These are phyloP conservation scores for Esox niger DNA, from an alignment of 2,113 vertebrate genomes.

Conservation along the genomic window DNA sequence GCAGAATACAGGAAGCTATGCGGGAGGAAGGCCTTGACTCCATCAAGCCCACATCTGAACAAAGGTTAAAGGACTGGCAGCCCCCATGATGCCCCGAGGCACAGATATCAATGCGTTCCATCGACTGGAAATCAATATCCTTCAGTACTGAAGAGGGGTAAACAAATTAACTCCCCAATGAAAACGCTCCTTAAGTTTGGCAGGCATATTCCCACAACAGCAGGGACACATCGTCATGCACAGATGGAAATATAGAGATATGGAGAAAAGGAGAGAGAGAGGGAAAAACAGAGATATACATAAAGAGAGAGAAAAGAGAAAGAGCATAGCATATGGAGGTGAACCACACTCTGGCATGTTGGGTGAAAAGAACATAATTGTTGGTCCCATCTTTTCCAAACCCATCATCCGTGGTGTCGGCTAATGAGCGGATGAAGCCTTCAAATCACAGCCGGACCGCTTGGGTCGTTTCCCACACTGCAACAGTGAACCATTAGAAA, in stretches of 20 bases:
- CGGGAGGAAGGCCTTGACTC: too few relatives aligned
- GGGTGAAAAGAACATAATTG: conserved; percentile 67
- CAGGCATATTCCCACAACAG: conserved; percentile 35
- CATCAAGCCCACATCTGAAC: too few relatives aligned
- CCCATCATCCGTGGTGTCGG: conserved; percentile 35
- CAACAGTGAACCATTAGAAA: conserved; percentile 50
- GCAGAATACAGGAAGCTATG: too few relatives aligned
- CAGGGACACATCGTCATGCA: conserved; percentile 12
- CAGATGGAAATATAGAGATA: too few relatives aligned
- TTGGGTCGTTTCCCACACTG: conserved; percentile 23
- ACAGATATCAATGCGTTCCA: conserved; percentile 40
- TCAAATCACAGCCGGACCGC: too few relatives aligned
- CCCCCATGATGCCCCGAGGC: conserved; percentile 24
- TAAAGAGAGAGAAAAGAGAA: too few relatives aligned
- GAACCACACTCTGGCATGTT: conserved; percentile 41
- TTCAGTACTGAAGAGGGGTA: conserved; percentile 11
- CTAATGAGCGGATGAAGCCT: too few relatives aligned
- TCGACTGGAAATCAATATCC: conserved; percentile 33
- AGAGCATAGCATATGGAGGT: conserved; percentile 1
- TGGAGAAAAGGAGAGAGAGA: too few relatives aligned
- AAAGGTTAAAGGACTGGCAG: too few relatives aligned
- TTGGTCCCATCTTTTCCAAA: conserved; percentile 48
- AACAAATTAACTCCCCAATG: too few relatives aligned
- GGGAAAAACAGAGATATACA: too few relatives aligned
- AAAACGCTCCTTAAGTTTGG: conserved; percentile 3